phyloP scores from a whole-genome alignment of 30 jellyfish, hydroid and myxozoan genomes.

The Rhopilema esculentum region DNA sequence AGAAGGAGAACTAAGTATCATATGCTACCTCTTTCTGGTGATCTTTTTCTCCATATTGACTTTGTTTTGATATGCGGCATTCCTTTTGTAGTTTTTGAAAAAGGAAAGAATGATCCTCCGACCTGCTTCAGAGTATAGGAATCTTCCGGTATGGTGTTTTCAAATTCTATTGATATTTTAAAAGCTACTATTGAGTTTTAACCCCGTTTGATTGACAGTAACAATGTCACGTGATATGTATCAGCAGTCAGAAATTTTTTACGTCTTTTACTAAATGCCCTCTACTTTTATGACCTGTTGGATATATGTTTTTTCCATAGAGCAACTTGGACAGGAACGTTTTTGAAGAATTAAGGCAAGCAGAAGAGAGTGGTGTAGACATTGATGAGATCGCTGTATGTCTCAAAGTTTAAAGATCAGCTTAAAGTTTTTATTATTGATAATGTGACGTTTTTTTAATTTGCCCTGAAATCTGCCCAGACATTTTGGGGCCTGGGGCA shows the following conservation, averaged over 20 bases:
- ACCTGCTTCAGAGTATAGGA: slow-evolving; percentile 71
- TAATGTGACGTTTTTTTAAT: background rate
- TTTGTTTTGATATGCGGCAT: background rate
- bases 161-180: background rate
- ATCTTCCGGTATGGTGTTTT: slow-evolving; percentile 43
- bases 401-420: background rate
- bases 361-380: slow-evolving; percentile 55
- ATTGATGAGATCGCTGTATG: slow-evolving; percentile 46
- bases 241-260: background rate
- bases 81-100: slow-evolving; percentile 37
- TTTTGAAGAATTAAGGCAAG: slow-evolving; percentile 73
- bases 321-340: slow-evolving; percentile 83
- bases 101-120: slow-evolving; percentile 53
- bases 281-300: background rate
- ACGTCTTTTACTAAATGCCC: background rate
- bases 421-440: background rate
- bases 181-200: background rate
- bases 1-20: background rate
- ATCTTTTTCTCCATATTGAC: background rate
- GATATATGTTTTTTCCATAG: slow-evolving; percentile 13
- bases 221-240: background rate
- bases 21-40: background rate
- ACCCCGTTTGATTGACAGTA: background rate
- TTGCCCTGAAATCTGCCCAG: background rate
- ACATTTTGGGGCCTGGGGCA: background rate